Base-by-base conservation (phyloP, 2,797 vertebrate species). In the Ceryle rudis region DNA sequence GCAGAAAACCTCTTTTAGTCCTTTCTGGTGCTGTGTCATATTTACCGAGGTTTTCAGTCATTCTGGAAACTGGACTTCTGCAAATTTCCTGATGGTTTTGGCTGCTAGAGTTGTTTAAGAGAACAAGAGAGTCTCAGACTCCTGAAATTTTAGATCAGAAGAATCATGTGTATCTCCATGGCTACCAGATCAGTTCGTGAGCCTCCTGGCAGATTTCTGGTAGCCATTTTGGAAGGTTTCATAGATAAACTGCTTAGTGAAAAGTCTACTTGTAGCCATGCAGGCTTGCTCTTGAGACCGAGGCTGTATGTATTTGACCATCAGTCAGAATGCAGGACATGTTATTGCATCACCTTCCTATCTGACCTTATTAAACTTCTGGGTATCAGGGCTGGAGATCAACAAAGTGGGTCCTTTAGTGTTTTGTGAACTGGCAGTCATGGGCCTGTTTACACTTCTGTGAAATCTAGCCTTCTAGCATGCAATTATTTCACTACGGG, bases 71-170 rank as follows among this genome's bases (percentile, higher is more conserved):
- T 4, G 41, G 70, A 89, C 64, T 79, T 80, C 41, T 41, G 78
- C 87, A 95, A 90, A 90, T 51, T 31, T 16, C 46, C 23, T 64
- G n/a, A 80, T 67, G 41, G 60, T 69, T 51, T 81, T 89, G 88
- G 37, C 86, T 92, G 41, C 61, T 74, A 44, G 37, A 82, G 25
- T 85, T 92, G 57, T 94, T 94, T 69, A 85, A 86, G 33, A 90
- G 81, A 94, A 93, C 47, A 90, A 85, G 90, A 85, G 67, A 83
- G 91, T 94, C 81, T 96, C 81, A 95, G 81, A 89, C 54, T 95
- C 89, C n/a, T 80, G 73, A 92, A 92, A 94, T 94, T 92, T 95
- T 92, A 89, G 81, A 93, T 96, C 60, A 93, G 57, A 89, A 93
- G 31, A 92, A 92, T 69, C 44, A 41, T 49, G 54, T 80, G 31